phyloP scores from a whole-genome alignment of 2,113 vertebrate species.

The Brienomyrus longianalis region DNA sequence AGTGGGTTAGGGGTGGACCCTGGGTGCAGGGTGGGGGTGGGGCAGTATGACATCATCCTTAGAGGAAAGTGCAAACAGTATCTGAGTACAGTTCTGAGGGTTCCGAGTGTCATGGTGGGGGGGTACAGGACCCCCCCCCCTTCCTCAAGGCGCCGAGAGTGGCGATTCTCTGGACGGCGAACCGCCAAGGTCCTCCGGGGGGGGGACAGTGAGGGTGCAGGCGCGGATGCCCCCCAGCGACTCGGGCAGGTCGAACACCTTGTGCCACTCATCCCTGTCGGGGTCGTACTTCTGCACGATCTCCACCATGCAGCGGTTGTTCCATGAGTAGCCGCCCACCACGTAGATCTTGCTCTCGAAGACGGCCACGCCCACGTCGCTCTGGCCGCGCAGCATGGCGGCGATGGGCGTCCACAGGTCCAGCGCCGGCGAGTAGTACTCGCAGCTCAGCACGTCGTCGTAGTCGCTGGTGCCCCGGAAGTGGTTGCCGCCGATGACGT shows the following conservation, averaged over 20 bases:
- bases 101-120: constrained; percentile 31
- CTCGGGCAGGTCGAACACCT: constrained; percentile 76
- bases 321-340: constrained; percentile 79
- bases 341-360: constrained; percentile 79
- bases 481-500: constrained; percentile 76
- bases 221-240: constrained; percentile 75
- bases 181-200: constrained; percentile 65
- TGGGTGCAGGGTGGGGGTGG: constrained; percentile 20
- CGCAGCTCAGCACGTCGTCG: constrained; percentile 76
- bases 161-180: constrained; percentile 74
- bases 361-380: constrained; percentile 77
- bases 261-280: constrained; percentile 77
- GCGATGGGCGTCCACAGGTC: constrained; percentile 80
- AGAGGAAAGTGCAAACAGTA: constrained; percentile 54
- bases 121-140: neutral
- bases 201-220: constrained; percentile 76
- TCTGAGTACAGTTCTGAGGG: constrained; percentile 21
- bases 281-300: constrained; percentile 80
- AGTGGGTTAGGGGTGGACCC: constrained; percentile 21
- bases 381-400: constrained; percentile 75
- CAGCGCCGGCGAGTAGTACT: constrained; percentile 72
- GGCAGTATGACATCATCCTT: constrained; percentile 41
- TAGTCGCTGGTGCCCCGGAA: constrained; percentile 78
- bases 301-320: constrained; percentile 80
- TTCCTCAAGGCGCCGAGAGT: constrained; percentile 67